Percentiles rank a stretch among this genome's conserved stretches.
Conservation (phyloP, 1,140 invertebrate species). For the Acromyrmex heyeri region DNA sequence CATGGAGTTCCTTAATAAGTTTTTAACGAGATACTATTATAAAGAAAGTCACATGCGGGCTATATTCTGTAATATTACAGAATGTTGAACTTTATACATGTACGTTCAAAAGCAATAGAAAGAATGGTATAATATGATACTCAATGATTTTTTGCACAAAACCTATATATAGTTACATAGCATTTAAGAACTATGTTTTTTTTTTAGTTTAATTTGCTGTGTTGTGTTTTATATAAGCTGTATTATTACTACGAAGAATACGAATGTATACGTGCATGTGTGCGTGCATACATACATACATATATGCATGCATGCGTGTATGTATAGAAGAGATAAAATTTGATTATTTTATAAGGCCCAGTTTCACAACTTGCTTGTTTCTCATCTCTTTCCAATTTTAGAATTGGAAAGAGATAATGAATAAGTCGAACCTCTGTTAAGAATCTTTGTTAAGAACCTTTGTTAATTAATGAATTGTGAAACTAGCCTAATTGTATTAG, state of each 20-base stretch:
- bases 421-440: no score
- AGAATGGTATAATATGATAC: background rate
- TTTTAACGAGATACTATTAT: background rate
- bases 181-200: background rate
- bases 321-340: constrained; percentile 35
- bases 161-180: background rate
- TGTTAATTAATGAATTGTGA: no score
- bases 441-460: no score
- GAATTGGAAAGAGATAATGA: no score
- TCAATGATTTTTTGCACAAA: constrained; percentile 26
- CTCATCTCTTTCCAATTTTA: no score
- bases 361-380: no score
- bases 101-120: background rate
- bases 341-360: constrained; percentile 26
- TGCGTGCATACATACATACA: constrained; percentile 1
- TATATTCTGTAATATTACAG: constrained; percentile 2
- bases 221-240: background rate
- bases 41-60: background rate
- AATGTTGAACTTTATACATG: background rate
- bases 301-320: background rate
- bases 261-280: background rate
- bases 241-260: constrained; percentile 16
- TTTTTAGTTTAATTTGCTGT: background rate
- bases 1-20: background rate
- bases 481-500: background rate